phyloP scores from a whole-genome alignment of 2,888 invertebrate species.

The Heliconius ismenius region DNA sequence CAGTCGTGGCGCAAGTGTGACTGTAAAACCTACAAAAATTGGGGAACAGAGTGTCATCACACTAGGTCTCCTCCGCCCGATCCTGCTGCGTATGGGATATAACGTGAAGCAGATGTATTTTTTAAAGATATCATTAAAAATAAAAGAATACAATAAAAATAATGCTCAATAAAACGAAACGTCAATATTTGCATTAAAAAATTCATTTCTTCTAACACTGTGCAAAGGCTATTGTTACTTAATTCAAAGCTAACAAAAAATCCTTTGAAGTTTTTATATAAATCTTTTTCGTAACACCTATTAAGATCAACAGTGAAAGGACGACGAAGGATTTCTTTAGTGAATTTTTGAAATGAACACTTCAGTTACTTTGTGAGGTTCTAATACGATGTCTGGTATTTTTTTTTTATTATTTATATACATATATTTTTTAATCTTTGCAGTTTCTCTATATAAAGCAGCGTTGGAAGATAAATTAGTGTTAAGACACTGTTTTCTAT shows the following conservation, averaged over 20 bases:
- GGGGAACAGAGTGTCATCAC: too few species aligned
- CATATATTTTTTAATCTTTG: neutral
- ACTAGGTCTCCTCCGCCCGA: too few species aligned
- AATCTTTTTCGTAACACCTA: slow-evolving; percentile 34
- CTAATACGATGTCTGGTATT: neutral
- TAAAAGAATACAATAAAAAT: neutral
- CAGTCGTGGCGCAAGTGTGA: too few species aligned
- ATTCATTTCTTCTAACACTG: slow-evolving; percentile 13
- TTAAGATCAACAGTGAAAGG: slow-evolving; percentile 33
- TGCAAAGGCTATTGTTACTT: slow-evolving; percentile 24
- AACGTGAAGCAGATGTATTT: too few species aligned
- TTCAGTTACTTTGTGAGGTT: slow-evolving; percentile 14
- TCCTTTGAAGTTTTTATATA: slow-evolving; percentile 27
- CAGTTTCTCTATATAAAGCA: too few species aligned
- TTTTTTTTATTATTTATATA: neutral
- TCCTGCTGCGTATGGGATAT: too few species aligned
- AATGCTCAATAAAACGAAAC: neutral
- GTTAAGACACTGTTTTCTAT: too few species aligned
- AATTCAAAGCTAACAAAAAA: slow-evolving; percentile 27
- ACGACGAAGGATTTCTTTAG: slow-evolving; percentile 17
- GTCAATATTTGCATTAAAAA: slow-evolving; percentile 4
- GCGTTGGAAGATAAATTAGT: neutral
- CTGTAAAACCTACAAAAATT: too few species aligned
- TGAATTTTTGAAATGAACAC: slow-evolving; percentile 26
- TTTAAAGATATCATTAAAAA: neutral